Base-by-base conservation (phyloP, 1,140 invertebrate genomes). In the Brachionus manjavacas region DNA sequence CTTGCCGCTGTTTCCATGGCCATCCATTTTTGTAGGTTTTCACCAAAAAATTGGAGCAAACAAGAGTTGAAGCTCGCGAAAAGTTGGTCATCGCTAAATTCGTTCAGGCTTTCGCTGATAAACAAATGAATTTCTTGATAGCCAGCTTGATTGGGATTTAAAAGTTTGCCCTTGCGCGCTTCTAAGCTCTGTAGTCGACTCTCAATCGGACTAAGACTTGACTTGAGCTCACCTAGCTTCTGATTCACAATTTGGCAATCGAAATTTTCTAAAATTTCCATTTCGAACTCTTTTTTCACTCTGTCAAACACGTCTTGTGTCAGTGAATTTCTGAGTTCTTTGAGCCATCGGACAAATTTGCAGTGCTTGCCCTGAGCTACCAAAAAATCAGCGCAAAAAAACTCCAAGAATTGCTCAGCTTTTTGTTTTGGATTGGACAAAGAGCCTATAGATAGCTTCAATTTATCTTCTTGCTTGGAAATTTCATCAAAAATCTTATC, bases 1-100 rank as follows among this genome's bases (percentile, higher is more conserved):
- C 43, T 14, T 1, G 79, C 79, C 3, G 79, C 79, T 43, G 35
- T 68, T 81, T 81, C 52, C 79, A 81, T 81, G 8, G 64, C 35
- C 8, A 64, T 64, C 79, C 79, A 81, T 64, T 81, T 81, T 28
- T 64, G 64, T 12, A 68, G 20, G 64, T 81, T 81, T 64, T 81
- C 52, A 39, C 35, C 52, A 43, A 81, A 76, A 76, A 76, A 76
- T 49, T 76, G 72, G 1, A 76, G 28, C 9, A 76, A 12, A 76
- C 39, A 20, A 25, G 4, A 49, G 20, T 76, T 76, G 49, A 76
- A 49, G 49, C 72, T 76, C 41, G 52, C 72, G 20, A 49, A 76
- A n/a, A 76, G 46, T n/a, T 76, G 72, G 7, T 16, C 9, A 9
- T 7, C 35, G 1, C 16, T 41, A 39, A 72, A 72, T n/a, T 72